Conservation (phyloP, 1,140 invertebrate genomes). For the Lasaia peninsularis region DNA sequence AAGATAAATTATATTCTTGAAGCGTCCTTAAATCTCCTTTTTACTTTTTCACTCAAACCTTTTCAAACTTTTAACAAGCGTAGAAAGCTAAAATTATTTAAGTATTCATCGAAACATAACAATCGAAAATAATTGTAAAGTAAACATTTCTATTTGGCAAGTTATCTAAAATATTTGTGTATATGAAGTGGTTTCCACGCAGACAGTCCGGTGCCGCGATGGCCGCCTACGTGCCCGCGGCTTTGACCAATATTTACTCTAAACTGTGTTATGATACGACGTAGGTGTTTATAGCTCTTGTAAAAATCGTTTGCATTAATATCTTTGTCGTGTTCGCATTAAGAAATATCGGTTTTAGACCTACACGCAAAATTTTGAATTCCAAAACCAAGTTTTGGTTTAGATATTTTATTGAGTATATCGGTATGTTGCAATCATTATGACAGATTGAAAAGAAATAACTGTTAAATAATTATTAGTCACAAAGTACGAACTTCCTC, state of each 20-base stretch:
- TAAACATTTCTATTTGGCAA: not conserved
- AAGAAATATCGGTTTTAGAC: no score
- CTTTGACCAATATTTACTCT: slow-evolving; percentile 25
- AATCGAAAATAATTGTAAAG: not conserved
- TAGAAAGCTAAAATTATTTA: not conserved
- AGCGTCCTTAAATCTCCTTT: no score
- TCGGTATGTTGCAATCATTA: no score
- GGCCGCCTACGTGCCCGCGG: slow-evolving; percentile 19
- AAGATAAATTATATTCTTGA: no score
- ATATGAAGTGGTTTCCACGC: not conserved
- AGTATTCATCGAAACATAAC: not conserved
- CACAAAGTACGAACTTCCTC: no score
- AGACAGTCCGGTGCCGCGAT: slow-evolving; percentile 20
- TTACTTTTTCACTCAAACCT: no score
- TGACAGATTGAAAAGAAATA: no score
- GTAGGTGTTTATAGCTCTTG: slow-evolving; percentile 25
- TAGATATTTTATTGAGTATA: no score
- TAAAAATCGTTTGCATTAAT: slow-evolving; percentile 14
- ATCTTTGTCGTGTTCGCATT: not conserved
- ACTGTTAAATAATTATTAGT: no score
- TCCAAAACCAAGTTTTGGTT: no score
- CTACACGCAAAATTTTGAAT: no score
- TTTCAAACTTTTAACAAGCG: no score
- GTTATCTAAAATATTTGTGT: not conserved
- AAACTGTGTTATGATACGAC: slow-evolving; percentile 28